A percentile compares a stretch with the other conserved stretches of the same genome.
Evolutionary conservation across 2,113 vertebrate species (phyloP).

Genomic region (Riparia riparia): DNA sequence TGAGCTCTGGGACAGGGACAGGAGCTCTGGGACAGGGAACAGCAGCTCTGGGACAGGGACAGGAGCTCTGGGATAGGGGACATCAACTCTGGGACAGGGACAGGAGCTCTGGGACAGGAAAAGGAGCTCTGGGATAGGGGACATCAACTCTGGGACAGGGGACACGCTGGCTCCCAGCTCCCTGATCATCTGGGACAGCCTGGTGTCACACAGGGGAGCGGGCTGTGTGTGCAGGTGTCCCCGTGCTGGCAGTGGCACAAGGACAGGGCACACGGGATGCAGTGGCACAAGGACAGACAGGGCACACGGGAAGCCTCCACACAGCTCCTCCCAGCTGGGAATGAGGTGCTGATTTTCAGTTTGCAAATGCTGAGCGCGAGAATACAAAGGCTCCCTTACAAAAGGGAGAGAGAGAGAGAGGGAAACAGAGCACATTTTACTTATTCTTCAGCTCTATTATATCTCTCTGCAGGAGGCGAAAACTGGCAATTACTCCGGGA

Average conservation of each 20-base stretch:
- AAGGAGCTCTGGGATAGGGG: neutral
- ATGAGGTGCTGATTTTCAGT: neutral
- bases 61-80: rapidly evolving
- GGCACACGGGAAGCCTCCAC: neutral
- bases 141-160: neutral
- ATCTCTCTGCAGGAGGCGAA: constrained; percentile 31
- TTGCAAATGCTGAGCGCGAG: constrained; percentile 24
- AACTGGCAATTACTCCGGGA: constrained; percentile 61
- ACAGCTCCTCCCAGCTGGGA: neutral
- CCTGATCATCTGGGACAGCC: neutral
- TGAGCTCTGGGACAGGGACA: neutral
- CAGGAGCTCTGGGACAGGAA: no score
- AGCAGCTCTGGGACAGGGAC: rapidly evolving
- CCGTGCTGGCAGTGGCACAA: neutral
- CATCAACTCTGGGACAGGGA: rapidly evolving
- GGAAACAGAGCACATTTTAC: constrained; percentile 9
- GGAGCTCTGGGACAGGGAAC: rapidly evolving
- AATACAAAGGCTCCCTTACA: constrained; percentile 23
- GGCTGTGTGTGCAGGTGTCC: neutral
- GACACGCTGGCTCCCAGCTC: neutral
- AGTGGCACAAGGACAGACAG: neutral
- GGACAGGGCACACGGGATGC: neutral
- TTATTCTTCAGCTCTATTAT: constrained; percentile 53
- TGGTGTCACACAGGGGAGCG: neutral
- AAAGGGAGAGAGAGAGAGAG: neutral